A percentile compares a stretch with the other conserved stretches of the same genome.
Conservation (phyloP, 2,888 invertebrate species). For the Pyrocoelia pectoralis region DNA sequence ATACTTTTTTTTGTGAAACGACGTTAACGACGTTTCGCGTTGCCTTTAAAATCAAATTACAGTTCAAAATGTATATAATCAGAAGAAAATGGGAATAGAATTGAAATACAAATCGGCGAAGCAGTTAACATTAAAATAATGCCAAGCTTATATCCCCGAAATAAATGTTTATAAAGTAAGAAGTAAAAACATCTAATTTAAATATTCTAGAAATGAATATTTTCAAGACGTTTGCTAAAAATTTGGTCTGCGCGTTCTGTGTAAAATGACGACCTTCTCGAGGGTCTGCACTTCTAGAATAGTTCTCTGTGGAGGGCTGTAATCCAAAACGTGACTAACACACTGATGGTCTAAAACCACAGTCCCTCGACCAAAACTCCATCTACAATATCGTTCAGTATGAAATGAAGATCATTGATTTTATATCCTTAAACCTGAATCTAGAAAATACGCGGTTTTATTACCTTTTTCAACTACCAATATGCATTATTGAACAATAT, state of each 20-base stretch:
- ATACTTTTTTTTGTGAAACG: neutral
- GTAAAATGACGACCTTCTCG: slow-evolving; percentile 40
- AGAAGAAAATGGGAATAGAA: slow-evolving; percentile 15
- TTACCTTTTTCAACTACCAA: slow-evolving; percentile 23
- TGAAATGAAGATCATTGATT: slow-evolving; percentile 34
- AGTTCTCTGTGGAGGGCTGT: slow-evolving; percentile 35
- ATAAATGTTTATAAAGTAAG: slow-evolving; percentile 13
- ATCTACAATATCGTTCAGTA: slow-evolving; percentile 30
- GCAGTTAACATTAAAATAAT: neutral
- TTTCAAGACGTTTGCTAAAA: slow-evolving; percentile 34
- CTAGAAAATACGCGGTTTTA: slow-evolving; percentile 21
- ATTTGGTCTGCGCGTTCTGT: slow-evolving; percentile 42
- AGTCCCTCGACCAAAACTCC: slow-evolving; percentile 29
- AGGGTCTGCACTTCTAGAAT: slow-evolving; percentile 41
- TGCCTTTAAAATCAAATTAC: slow-evolving; percentile 5
- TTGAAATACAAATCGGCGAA: neutral
- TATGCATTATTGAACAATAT: slow-evolving; percentile 26
- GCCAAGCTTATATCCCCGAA: neutral
- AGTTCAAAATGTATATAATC: neutral
- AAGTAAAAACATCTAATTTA: slow-evolving; percentile 22
- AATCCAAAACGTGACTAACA: slow-evolving; percentile 46
- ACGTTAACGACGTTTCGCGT: neutral
- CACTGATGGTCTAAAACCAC: slow-evolving; percentile 40
- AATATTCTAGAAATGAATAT: slow-evolving; percentile 29
- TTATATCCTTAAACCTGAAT: slow-evolving; percentile 29